Conservation (phyloP, 2,888 invertebrate species). For the Leucozona laternaria region DNA sequence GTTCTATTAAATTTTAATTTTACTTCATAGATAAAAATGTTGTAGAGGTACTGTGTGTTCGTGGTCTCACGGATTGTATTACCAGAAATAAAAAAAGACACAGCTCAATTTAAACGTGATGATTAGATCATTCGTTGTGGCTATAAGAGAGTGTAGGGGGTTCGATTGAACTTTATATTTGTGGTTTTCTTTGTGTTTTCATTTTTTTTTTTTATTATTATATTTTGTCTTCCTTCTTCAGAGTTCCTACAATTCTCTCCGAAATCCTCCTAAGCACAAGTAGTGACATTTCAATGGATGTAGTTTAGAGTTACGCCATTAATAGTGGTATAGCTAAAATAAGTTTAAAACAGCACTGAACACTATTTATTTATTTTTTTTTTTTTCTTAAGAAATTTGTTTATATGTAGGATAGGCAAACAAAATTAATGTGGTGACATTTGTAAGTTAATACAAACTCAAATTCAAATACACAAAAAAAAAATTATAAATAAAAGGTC, state of each 20-base stretch:
- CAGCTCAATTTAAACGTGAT: constrained; percentile 57
- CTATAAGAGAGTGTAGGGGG: background rate
- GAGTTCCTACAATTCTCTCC: background rate
- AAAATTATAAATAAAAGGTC: background rate
- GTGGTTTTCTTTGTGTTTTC: constrained; percentile 8
- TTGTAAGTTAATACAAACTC: background rate
- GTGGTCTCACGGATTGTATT: constrained; percentile 46
- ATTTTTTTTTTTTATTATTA: background rate
- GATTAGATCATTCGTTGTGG: constrained; percentile 63
- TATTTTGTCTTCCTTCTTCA: background rate
- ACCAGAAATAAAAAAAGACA: constrained; percentile 24
- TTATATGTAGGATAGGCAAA: constrained; percentile 1
- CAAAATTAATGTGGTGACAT: background rate
- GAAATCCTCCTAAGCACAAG: background rate
- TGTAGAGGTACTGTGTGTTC: background rate
- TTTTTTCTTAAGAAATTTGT: background rate
- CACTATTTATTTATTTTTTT: background rate
- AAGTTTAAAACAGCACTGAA: constrained; percentile 9
- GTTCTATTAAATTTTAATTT: background rate
- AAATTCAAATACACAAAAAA: background rate
- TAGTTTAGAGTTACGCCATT: constrained; percentile 36
- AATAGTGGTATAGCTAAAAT: background rate
- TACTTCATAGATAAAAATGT: background rate
- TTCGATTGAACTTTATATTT: constrained; percentile 10
- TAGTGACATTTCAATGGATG: constrained; percentile 53